These are phyloP conservation scores for Drosophila equinoxialis DNA, from an alignment of 1,140 invertebrate genomes.

Conservation along the genomic window DNA sequence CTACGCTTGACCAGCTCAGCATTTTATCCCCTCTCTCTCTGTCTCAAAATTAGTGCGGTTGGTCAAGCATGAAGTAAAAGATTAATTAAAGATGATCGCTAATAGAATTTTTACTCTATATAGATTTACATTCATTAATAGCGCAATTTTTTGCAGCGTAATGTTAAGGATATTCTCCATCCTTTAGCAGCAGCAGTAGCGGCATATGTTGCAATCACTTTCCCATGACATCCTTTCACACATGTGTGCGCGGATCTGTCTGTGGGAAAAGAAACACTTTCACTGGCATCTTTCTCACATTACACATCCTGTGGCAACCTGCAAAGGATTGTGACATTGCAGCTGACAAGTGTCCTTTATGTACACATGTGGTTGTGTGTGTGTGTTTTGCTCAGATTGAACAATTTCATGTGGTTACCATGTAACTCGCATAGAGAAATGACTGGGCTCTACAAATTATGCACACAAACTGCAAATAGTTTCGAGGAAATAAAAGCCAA, in stretches of 20 bases:
- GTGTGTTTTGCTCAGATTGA: slow-evolving; percentile 17
- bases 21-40: neutral
- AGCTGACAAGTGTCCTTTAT: slow-evolving; percentile 69
- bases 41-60: slow-evolving; percentile 46
- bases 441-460: slow-evolving; percentile 50
- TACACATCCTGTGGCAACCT: slow-evolving; percentile 69
- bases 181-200: neutral
- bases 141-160: slow-evolving; percentile 43
- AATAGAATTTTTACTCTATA: neutral
- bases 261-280: slow-evolving; percentile 75
- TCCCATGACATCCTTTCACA: slow-evolving; percentile 66
- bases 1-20: slow-evolving; percentile 47
- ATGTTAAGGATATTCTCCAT: slow-evolving; percentile 29
- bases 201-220: slow-evolving; percentile 52
- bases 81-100: slow-evolving; percentile 42
- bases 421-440: neutral
- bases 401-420: neutral
- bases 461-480: slow-evolving; percentile 57
- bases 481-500: slow-evolving; percentile 61
- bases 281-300: slow-evolving; percentile 54
- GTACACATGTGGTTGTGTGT: neutral
- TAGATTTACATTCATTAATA: neutral
- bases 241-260: slow-evolving; percentile 12
- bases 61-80: slow-evolving; percentile 52
- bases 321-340: slow-evolving; percentile 76